phyloP scores from a whole-genome alignment of 2,113 vertebrate genomes.

The Nothobranchius kuhntae region DNA sequence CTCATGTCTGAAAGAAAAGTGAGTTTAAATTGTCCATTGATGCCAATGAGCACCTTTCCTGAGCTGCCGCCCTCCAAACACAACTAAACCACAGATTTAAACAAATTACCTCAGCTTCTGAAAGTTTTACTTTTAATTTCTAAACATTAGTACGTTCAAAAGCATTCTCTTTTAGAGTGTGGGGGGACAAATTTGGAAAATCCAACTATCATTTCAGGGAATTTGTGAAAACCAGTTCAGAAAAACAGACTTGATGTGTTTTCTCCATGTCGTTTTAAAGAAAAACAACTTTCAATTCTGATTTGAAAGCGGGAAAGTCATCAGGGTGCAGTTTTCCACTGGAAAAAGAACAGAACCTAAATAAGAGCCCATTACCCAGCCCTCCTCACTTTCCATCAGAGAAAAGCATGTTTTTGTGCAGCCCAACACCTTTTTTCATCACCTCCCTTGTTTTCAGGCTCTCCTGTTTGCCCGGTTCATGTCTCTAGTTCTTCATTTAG shows the following conservation, averaged over 20 bases:
- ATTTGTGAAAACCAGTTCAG: neutral
- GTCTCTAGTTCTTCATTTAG: slow-evolving; percentile 42
- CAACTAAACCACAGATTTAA: no score
- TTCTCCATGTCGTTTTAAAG: slow-evolving; percentile 21
- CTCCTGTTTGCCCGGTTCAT: slow-evolving; percentile 27
- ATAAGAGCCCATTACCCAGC: slow-evolving; percentile 27
- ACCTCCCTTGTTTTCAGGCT: slow-evolving; percentile 25
- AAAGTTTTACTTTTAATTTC: neutral
- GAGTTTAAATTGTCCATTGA: no score
- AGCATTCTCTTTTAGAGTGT: neutral
- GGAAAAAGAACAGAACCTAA: slow-evolving; percentile 24
- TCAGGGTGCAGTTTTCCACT: slow-evolving; percentile 60
- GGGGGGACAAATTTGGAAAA: no score
- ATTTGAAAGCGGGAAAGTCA: slow-evolving; percentile 37
- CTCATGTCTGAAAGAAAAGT: no score
- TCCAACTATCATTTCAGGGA: no score
- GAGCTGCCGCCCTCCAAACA: no score
- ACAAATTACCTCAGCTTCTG: neutral
- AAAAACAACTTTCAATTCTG: slow-evolving; percentile 41
- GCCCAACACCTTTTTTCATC: slow-evolving; percentile 45
- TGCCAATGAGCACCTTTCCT: no score
- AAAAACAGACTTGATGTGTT: slow-evolving; percentile 38
- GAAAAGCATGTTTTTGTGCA: slow-evolving; percentile 60
- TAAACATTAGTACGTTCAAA: neutral
- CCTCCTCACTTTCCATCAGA: slow-evolving; percentile 34